Percentiles rank a stretch among this genome's conserved stretches.
Conservation (phyloP, 1,140 invertebrate species). For the Rhyacophila brunnea region DNA sequence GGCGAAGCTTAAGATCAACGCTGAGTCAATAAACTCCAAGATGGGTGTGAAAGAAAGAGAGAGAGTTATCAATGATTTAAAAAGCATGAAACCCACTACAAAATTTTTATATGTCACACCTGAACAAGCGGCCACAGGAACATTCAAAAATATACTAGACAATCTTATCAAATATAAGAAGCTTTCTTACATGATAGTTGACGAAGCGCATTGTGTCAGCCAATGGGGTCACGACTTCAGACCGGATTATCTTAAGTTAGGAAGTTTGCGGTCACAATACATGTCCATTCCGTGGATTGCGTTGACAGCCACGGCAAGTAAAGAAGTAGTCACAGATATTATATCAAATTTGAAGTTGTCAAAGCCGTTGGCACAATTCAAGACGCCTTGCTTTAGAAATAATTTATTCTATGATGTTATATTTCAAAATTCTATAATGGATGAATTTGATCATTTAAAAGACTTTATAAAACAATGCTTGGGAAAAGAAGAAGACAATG, state of each 20-base stretch:
- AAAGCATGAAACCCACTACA: constrained; percentile 66
- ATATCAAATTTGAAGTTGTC: constrained; percentile 62
- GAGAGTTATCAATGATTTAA: constrained; percentile 72
- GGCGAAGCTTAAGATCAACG: constrained; percentile 66
- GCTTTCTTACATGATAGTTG: constrained; percentile 82
- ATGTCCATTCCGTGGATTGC: constrained; percentile 79
- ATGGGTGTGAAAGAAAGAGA: constrained; percentile 71
- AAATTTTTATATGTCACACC: constrained; percentile 90
- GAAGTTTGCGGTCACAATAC: constrained; percentile 67
- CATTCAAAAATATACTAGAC: constrained; percentile 66
- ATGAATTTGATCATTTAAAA: constrained; percentile 75
- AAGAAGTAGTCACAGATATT: constrained; percentile 70
- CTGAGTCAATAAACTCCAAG: constrained; percentile 88
- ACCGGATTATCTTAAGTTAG: constrained; percentile 90
- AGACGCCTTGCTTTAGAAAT: constrained; percentile 75
- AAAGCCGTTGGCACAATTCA: constrained; percentile 60
- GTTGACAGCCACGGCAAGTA: constrained; percentile 92
- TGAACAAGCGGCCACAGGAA: constrained; percentile 79
- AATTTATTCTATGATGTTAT: constrained; percentile 84
- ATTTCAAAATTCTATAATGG: constrained; percentile 78
- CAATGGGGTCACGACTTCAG: constrained; percentile 98
- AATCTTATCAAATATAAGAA: constrained; percentile 65
- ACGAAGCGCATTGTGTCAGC: constrained; percentile 97
- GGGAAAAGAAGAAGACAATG: constrained; percentile 53
- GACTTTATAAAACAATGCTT: constrained; percentile 65